A percentile compares a stretch with the other conserved stretches of the same genome.
Conservation (phyloP, 2,797 vertebrate genomes). For the Acrossocheilus fasciatus region DNA sequence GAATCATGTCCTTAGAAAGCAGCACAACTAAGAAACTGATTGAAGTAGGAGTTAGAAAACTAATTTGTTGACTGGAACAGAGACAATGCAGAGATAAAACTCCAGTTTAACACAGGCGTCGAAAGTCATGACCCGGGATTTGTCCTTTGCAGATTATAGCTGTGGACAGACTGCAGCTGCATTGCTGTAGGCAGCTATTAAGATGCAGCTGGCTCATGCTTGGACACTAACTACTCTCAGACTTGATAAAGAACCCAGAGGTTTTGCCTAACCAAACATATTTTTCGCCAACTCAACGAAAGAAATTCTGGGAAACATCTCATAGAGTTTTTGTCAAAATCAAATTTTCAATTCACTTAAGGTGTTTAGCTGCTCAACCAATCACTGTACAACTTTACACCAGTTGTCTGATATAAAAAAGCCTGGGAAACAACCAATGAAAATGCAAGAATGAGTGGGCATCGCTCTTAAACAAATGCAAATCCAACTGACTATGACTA, state of each 20-base stretch:
- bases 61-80: neutral
- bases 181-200: constrained; percentile 48
- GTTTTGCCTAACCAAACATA: constrained; percentile 24
- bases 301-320: neutral
- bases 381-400: neutral
- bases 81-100: constrained; percentile 3
- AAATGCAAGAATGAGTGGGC: neutral
- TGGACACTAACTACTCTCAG: constrained; percentile 47
- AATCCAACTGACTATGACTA: neutral
- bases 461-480: neutral
- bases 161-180: constrained; percentile 65
- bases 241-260: constrained; percentile 39
- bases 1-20: neutral
- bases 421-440: neutral
- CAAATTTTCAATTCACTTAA: constrained; percentile 13
- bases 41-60: neutral
- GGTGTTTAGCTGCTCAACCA: constrained; percentile 4
- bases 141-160: constrained; percentile 56
- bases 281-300: neutral
- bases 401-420: constrained; percentile 1
- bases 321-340: constrained; percentile 15
- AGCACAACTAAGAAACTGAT: neutral
- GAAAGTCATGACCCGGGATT: constrained; percentile 53
- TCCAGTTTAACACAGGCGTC: neutral
- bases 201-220: constrained; percentile 53